These are phyloP conservation scores for Peribatodes rhomboidaria DNA, from an alignment of 2,888 invertebrate genomes.

Conservation along the genomic window DNA sequence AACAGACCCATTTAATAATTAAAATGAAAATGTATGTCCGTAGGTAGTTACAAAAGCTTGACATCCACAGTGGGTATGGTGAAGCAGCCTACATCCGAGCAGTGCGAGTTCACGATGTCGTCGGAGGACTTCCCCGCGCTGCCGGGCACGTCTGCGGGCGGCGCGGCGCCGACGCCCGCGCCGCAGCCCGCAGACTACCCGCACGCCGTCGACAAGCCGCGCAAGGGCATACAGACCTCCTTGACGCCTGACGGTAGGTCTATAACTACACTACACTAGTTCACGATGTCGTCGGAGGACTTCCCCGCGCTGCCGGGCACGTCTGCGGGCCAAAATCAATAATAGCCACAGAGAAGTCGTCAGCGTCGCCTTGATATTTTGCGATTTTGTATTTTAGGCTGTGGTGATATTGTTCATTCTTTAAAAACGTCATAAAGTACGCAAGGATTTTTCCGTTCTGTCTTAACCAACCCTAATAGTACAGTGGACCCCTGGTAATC, in stretches of 20 bases:
- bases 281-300: constrained; percentile 91
- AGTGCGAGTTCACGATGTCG: constrained; percentile 98
- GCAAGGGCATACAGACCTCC: constrained; percentile 93
- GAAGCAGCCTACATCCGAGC: constrained; percentile 96
- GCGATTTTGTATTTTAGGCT: no score
- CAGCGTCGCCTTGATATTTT: no score
- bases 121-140: constrained; percentile 99
- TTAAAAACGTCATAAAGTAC: no score
- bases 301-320: constrained; percentile 99
- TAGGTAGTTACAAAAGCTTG: neutral
- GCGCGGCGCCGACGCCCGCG: constrained; percentile 69
- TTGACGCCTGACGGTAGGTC: constrained; percentile 93
- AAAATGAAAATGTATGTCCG: no score
- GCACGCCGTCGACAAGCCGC: constrained; percentile 70
- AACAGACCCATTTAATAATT: no score
- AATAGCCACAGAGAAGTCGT: no score
- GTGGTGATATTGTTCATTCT: no score
- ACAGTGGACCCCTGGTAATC: no score
- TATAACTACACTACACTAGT: no score
- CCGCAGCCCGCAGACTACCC: constrained; percentile 75
- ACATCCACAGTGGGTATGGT: constrained; percentile 93
- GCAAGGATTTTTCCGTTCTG: no score
- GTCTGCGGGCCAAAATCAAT: constrained; percentile 90
- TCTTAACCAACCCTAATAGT: no score
- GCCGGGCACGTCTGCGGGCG: constrained; percentile 95